phyloP scores from a whole-genome alignment of 2,113 vertebrate genomes.

The Pionites leucogaster region DNA sequence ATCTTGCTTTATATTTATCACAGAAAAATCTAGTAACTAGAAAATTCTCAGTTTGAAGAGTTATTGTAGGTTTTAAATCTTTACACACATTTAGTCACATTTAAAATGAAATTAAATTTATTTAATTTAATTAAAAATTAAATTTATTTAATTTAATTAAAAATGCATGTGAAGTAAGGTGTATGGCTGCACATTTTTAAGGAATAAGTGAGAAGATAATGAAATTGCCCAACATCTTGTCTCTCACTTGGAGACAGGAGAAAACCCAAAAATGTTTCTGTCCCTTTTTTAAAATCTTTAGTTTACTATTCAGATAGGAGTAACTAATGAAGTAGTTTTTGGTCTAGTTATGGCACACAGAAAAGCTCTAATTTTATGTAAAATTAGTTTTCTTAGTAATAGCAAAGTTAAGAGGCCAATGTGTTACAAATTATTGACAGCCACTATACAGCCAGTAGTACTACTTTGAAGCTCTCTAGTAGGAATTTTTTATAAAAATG shows the following conservation, averaged over 20 bases:
- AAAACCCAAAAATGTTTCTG: neutral
- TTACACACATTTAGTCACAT: neutral
- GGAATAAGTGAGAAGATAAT: neutral
- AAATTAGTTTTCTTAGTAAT: neutral
- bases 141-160: neutral
- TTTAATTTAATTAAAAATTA: neutral
- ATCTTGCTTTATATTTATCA: neutral
- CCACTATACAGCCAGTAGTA: neutral
- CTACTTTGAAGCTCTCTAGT: neutral
- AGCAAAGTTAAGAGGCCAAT: neutral
- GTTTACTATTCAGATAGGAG: neutral
- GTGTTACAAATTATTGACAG: neutral
- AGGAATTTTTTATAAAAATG: neutral
- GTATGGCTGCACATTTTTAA: neutral
- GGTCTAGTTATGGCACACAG: neutral
- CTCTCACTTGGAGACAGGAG: neutral
- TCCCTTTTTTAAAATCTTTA: neutral
- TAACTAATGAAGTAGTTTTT: neutral
- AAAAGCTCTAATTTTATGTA: neutral
- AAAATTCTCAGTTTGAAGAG: neutral
- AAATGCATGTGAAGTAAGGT: neutral
- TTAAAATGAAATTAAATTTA: neutral
- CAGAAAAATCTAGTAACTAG: neutral
- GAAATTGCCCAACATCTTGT: neutral
- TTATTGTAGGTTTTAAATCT: neutral